Conservation (phyloP, 1,140 invertebrate genomes). For the Neuroterus valhalla region DNA sequence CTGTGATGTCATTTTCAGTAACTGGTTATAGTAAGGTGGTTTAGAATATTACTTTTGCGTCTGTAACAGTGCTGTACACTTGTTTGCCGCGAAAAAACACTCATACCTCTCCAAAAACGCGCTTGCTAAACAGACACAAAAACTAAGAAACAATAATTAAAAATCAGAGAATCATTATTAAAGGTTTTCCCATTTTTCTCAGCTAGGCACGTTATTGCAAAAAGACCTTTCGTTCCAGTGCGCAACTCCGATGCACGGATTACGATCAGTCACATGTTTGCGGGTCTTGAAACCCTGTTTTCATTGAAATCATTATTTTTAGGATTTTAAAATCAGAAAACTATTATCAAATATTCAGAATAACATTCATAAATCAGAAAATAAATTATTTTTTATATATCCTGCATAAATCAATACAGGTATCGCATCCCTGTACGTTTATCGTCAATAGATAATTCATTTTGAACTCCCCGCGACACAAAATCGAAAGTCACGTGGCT, state of each 20-base stretch:
- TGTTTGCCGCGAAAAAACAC: no score
- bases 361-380: no score
- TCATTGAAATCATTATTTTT: background rate
- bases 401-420: background rate
- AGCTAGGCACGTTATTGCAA: background rate
- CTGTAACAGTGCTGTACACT: no score
- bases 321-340: background rate
- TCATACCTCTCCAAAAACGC: no score
- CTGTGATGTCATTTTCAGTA: no score
- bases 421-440: background rate
- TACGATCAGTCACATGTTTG: slow-evolving; percentile 8
- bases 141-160: no score
- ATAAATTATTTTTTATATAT: background rate
- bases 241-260: slow-evolving; percentile 15
- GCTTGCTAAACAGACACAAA: no score
- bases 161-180: background rate
- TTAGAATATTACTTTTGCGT: no score
- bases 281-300: background rate
- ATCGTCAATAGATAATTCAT: background rate
- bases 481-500: background rate
- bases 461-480: background rate
- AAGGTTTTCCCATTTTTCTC: background rate
- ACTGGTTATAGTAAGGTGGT: no score
- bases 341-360: no score
- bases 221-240: background rate